phyloP scores from a whole-genome alignment of 37 sponge, comb jelly and placozoan species.

The Ianthella basta region DNA sequence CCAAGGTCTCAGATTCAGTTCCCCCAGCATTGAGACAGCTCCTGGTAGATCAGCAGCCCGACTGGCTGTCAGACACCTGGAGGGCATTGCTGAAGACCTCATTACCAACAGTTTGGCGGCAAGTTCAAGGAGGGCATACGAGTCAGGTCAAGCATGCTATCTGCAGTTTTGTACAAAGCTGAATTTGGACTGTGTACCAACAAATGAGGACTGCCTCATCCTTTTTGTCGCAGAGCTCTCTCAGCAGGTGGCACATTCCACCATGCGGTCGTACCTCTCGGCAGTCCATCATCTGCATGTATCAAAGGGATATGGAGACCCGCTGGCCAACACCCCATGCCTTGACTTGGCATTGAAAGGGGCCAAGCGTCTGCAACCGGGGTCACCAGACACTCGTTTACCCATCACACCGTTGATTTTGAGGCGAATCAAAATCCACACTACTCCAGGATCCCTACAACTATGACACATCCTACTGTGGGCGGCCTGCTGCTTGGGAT shows the following conservation, averaged over 20 bases:
- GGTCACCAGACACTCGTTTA: no score
- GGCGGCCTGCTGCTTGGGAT: constrained; percentile 40
- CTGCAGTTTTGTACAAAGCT: constrained; percentile 30
- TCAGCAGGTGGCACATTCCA: constrained; percentile 11
- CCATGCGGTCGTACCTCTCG: constrained; percentile 60
- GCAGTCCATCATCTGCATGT: constrained; percentile 51
- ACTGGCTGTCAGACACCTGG: constrained; percentile 68
- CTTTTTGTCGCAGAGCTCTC: constrained; percentile 41
- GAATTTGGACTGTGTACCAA: constrained; percentile 49
- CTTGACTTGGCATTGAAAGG: no score
- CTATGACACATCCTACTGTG: no score
- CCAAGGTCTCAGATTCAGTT: not conserved
- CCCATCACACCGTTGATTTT: no score
- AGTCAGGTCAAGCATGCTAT: constrained; percentile 34
- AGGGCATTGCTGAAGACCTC: constrained; percentile 32
- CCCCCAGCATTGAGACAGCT: not conserved
- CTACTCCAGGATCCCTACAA: no score
- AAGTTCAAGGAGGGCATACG: constrained; percentile 47
- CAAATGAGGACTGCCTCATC: constrained; percentile 33
- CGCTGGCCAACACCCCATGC: no score
- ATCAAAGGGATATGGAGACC: no score
- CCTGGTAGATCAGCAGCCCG: constrained; percentile 33
- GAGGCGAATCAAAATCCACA: no score
- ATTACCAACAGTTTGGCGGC: constrained; percentile 24
- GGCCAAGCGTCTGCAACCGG: no score